Evolutionary conservation across 1,140 invertebrate genomes (phyloP), one percentile per base, ranked within the genome.

Genomic region (Drosophila novamexicana): DNA sequence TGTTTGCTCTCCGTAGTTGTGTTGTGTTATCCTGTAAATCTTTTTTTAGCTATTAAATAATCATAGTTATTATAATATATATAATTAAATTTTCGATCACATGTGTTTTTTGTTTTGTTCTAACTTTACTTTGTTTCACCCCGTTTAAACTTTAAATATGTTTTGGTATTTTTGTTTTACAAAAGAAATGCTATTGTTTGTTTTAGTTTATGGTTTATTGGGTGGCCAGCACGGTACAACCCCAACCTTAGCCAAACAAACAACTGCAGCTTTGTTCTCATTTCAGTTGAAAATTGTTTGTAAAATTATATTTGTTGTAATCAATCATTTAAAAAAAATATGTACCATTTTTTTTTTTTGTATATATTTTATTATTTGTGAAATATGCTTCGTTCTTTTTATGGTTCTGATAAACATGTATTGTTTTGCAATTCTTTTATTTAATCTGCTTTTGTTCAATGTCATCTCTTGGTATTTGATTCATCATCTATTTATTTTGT

Each of bases 61-160:
- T 77, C 39, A 40, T 88, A 84, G 66, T 88, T 77, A 73, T 75
- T 61, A 68, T 83, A 83, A 54, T 63, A 39, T 66, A 79, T 79
- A 82, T 89, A 88, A 86, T 80, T 83, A 72, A 75, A 88, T 79
- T 88, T 83, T 89, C 77, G 84, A 88, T 88, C 83, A 88, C 83
- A 88, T 83, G 80, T 83, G 79, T 88, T 83, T 79, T 78, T 82
- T 57, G 16, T 57, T 76, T 40, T 64, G 16, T 62, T 57, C 42
- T 40, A 44, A 64, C 53, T 72, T 76, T 42, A 37, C 14, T 58
- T 47, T 54, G 32, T 73, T 70, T 74, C 75, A 52, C 63, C 79
- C 39, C 47, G n/a, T 53, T 62, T 44, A 62, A 79, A 54, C 50
- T 45, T 64, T 71, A 50, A 77, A 81, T 81, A 70, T 85, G 53